Evolutionary conservation across 1,140 invertebrate species (phyloP), one percentile per base, ranked within the genome.

Genomic region (Drosophila gunungcola): DNA sequence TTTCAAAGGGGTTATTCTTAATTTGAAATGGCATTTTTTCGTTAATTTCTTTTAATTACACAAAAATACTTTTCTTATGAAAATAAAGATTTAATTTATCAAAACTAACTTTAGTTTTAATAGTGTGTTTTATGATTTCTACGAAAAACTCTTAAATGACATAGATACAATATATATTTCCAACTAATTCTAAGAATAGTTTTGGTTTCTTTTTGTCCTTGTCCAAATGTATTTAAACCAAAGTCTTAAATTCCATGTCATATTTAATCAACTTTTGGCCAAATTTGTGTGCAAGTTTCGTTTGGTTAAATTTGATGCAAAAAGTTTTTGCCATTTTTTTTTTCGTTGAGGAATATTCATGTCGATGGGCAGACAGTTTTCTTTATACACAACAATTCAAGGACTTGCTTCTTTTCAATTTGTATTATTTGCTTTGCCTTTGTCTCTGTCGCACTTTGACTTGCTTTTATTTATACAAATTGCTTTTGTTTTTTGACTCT

Each of bases 401-500:
- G 43, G 68, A 70, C 49, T 55, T 61, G 52, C 32, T 42, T 58
- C 54, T 60, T 54, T 68, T 56, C 53, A 70, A 78, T 76, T 56
- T 77, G 43, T 60, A 62, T 46, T 77, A 77, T 69, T 55, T 65
- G 42, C 56, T 76, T 67, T 57, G 51, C 36, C 58, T 61, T 61
- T 75, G 49, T 74, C 55, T 65, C 55, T 41, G 69, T 64, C 56
- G 38, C 25, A 43, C 42, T 38, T 75, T 80, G 70, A 57, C 52
- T 68, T 61, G 73, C 49, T 77, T 83, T 74, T 78, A 82, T 82
- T 81, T 80, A 68, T 74, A 78, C 61, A 79, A 81, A 85, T 86
- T 74, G 58, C 57, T 67, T 76, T 76, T 76, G 61, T 65, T 76
- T 63, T 56, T 53, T 11, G 25, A 53, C 27, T 45, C 34, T 52